phyloP scores from a whole-genome alignment of 2,113 vertebrate species.

The Leptobrachium ailaonicum region DNA sequence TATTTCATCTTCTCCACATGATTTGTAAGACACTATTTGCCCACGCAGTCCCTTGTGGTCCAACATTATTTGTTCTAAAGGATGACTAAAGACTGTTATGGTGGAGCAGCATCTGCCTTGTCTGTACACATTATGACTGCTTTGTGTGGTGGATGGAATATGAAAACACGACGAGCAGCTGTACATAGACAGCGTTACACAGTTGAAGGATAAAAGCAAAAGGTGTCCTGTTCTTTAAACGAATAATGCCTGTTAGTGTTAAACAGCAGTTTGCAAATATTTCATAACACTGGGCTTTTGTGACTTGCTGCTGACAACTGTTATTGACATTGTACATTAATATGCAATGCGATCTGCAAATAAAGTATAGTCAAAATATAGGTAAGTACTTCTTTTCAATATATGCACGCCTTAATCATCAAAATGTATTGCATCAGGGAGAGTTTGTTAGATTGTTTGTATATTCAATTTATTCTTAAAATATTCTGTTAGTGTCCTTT shows the following conservation, averaged over 20 bases:
- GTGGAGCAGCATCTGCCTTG: constrained; percentile 39
- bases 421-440: no score
- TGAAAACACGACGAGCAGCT: constrained; percentile 31
- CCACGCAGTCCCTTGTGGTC: constrained; percentile 27
- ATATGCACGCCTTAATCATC: no score
- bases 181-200: constrained; percentile 31
- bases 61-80: constrained; percentile 22
- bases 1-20: constrained; percentile 30
- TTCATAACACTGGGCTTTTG: background rate
- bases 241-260: background rate
- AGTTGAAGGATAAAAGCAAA: constrained; percentile 34
- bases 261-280: constrained; percentile 7
- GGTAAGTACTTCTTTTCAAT: background rate
- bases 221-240: background rate
- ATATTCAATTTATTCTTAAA: no score
- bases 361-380: background rate
- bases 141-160: constrained; percentile 30
- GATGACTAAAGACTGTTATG: constrained; percentile 29
- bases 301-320: background rate
- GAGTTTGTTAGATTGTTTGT: no score
- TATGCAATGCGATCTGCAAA: background rate
- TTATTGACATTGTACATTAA: background rate
- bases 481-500: no score
- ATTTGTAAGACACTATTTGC: constrained; percentile 42
- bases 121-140: constrained; percentile 40